phyloP scores from a whole-genome alignment of 1,140 invertebrate genomes.

The Drosophila nannoptera region DNA sequence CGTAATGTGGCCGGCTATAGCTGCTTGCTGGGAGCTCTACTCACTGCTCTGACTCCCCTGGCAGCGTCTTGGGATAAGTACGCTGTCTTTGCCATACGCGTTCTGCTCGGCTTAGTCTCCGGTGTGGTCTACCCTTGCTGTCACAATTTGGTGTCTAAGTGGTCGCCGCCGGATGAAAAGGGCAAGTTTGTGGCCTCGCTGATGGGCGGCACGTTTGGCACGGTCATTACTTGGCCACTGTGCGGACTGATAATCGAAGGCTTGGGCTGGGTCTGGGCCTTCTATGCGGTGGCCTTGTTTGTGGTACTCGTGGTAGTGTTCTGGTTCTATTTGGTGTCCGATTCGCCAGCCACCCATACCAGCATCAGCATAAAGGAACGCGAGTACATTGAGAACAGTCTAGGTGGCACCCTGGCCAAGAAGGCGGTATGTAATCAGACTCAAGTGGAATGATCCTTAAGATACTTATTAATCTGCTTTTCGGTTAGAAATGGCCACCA shows the following conservation, averaged over 20 bases:
- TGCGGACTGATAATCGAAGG: constrained; percentile 83
- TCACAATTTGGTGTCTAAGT: constrained; percentile 85
- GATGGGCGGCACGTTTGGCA: constrained; percentile 88
- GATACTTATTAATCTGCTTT: not conserved
- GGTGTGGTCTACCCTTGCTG: constrained; percentile 86
- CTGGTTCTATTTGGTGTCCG: constrained; percentile 85
- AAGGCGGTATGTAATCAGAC: constrained; percentile 54
- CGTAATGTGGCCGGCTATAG: constrained; percentile 82
- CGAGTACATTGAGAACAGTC: constrained; percentile 85
- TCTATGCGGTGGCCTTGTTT: constrained; percentile 85
- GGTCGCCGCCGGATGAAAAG: constrained; percentile 88
- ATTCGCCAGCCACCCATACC: constrained; percentile 87
- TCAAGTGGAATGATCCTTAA: not conserved
- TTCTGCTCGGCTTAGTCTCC: constrained; percentile 84
- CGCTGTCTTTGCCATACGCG: constrained; percentile 82
- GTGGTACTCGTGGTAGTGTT: constrained; percentile 82
- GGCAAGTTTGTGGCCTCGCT: constrained; percentile 87
- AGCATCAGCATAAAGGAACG: constrained; percentile 88
- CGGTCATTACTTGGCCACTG: constrained; percentile 86
- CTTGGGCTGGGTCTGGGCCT: constrained; percentile 86
- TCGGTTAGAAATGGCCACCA: constrained; percentile 80
- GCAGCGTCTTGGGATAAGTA: constrained; percentile 83
- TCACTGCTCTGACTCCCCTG: constrained; percentile 85
- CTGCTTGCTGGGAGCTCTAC: constrained; percentile 82
- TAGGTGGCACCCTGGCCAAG: constrained; percentile 78